Evolutionary conservation across 92 coral and sea anemone species (phyloP), one percentile per base, ranked within the genome.

Genomic region (Umimayanthus chanpuru): DNA sequence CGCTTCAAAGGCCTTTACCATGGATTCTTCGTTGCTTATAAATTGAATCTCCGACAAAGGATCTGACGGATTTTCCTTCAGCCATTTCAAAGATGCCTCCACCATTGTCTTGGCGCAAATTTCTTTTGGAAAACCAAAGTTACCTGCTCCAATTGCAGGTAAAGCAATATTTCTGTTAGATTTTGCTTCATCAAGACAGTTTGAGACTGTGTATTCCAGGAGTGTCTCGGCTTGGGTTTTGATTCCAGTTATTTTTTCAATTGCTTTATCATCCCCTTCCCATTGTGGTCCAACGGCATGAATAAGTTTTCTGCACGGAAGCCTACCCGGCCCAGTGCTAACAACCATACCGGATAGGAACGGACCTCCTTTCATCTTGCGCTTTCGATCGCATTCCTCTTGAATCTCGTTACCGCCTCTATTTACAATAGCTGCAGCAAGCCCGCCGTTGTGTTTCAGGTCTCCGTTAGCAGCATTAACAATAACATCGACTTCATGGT

Each of bases 131-230:
- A 89, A 90, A 6, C 89, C 94, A 53, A 25, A 90, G 56, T 58
- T 61, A 32, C 98, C 98, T 15, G 96, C 87, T 25, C 98, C 88
- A 4, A 94, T 85, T 4, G 98, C 96, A 18, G 98, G 98, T 44
- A 94, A 39, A 0, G 98, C 98, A 65, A 94, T 89, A 3, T 94
- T 81, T 15, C 80, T 67, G 77, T 81, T 88, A 21, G 26, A 6
- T 44, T 72, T 86, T 36, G 95, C 93, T 39, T 87, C 80, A 0
- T 90, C 65, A 18, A 92, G 82, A 43, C 93, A 88, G 40, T 80
- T 90, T 23, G 30, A 18, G 1, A 92, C 91, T 3, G 95, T 73
- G 65, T 85, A 89, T 36, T 81, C 41, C 15, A 92, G 81, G 23
- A 88, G 29, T 40, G 30, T 91, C 70, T 90, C 95, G 11, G 76